Conservation (phyloP, 2,113 vertebrate species). For the Caloenas nicobarica region DNA sequence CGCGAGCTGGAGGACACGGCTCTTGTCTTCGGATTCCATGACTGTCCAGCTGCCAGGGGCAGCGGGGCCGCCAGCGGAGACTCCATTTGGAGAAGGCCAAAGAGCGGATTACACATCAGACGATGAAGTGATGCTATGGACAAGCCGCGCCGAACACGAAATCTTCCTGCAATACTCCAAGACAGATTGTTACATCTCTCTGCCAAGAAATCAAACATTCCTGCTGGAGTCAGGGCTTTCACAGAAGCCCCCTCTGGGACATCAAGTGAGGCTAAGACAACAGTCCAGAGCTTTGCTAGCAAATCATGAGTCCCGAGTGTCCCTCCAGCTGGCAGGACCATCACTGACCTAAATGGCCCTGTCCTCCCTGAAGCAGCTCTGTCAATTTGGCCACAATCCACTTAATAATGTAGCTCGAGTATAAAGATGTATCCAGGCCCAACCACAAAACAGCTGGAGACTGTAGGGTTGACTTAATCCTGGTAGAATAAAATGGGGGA, state of each 20-base stretch:
- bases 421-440: slow-evolving; percentile 59
- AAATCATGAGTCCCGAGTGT: slow-evolving; percentile 41
- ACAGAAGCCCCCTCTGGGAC: slow-evolving; percentile 47
- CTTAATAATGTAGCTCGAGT: slow-evolving; percentile 64
- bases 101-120: background rate
- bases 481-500: slow-evolving; percentile 46
- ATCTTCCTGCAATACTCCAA: background rate
- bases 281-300: slow-evolving; percentile 47
- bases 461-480: slow-evolving; percentile 47
- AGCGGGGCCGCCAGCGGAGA: accelerated
- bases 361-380: slow-evolving; percentile 56
- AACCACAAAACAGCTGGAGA: slow-evolving; percentile 67
- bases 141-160: background rate
- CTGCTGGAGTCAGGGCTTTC: slow-evolving; percentile 51
- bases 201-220: slow-evolving; percentile 60
- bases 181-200: slow-evolving; percentile 19
- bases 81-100: background rate
- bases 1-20: background rate
- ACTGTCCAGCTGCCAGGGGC: background rate
- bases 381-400: slow-evolving; percentile 65
- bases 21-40: background rate
- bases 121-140: background rate
- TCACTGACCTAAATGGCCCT: slow-evolving; percentile 55
- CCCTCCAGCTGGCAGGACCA: slow-evolving; percentile 61
- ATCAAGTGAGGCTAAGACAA: slow-evolving; percentile 59